Percentiles rank a stretch among this genome's conserved stretches.
These are phyloP conservation scores for Crotalus helleri DNA, from an alignment of 2,113 vertebrate species.

Conservation along the genomic window DNA sequence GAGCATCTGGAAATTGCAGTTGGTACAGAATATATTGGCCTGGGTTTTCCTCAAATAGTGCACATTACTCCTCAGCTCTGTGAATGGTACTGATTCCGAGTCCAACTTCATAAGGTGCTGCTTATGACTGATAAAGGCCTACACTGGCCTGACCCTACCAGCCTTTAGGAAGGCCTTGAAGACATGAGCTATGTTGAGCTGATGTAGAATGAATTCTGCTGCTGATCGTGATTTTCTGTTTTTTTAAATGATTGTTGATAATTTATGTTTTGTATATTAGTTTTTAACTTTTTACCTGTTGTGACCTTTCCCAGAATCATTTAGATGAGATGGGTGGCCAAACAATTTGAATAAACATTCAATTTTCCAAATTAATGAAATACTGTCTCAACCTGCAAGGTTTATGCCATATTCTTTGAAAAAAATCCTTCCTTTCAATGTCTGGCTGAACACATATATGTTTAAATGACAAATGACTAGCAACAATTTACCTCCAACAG, in stretches of 20 bases:
- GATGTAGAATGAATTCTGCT: background rate
- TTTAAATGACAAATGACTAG: background rate
- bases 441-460: background rate
- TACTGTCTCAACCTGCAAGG: background rate
- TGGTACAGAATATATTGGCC: background rate
- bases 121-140: background rate
- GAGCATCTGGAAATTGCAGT: background rate
- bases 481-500: constrained; percentile 78
- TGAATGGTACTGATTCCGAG: background rate
- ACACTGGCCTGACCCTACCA: background rate
- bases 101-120: background rate
- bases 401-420: background rate
- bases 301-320: background rate
- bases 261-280: background rate
- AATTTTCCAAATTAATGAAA: background rate
- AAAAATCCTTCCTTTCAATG: background rate
- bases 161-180: background rate
- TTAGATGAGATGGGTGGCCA: background rate
- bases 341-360: background rate
- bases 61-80: background rate
- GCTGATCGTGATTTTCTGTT: background rate
- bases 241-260: background rate
- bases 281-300: background rate
- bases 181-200: background rate
- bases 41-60: background rate